Base-by-base conservation (phyloP, 53 echinoderm and acorn worm genomes). In the Stichopus horrens region DNA sequence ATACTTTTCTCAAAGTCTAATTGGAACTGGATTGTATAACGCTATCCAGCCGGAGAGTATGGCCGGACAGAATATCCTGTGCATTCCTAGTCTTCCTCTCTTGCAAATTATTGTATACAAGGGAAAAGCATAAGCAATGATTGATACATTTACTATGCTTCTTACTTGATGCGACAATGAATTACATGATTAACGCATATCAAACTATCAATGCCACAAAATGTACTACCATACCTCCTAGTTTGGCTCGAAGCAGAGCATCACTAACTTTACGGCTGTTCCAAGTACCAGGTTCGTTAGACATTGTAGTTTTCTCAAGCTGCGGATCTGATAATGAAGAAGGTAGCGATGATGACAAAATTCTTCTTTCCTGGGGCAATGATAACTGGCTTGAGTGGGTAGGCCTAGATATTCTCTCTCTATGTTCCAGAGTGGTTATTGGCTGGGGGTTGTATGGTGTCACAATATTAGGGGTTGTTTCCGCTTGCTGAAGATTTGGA, bases 261-360 rank as follows among this genome's bases (percentile, higher is more conserved):
- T 97, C 97, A 73, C 97, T 97, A 37, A 97, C 95, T 76, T 94
- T 92, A 68, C 92, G 86, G 56, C 95, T 94, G 37, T 91, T 90
- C 97, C 97, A 97, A 23, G 94, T 92, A 52, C 97, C 97, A 13
- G 95, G 97, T 76, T 97, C 97, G 90, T 90, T 94, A 59, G 91
- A 88, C 21, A 96, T 78, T 65, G 86, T 94, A 16, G 89, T 92
- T 76, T 77, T 92, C 76, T 66, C 65, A 55, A 92, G 58, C 75
- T 92, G 92, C 6, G 92, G 92, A 79, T 92, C 92, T 18, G 66
- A 52, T 53, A 66, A 86, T 19, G 54, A n/a, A 11, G 86, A 56
- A 1, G 92, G 92, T 10, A 89, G 52, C 0, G 92, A 92, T 9
- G 77, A 57, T 23, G 89, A 84, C 8, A 92, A 57, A 11, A 86